Conservation (phyloP, 1,140 invertebrate genomes). For the Drosophila repleta region DNA sequence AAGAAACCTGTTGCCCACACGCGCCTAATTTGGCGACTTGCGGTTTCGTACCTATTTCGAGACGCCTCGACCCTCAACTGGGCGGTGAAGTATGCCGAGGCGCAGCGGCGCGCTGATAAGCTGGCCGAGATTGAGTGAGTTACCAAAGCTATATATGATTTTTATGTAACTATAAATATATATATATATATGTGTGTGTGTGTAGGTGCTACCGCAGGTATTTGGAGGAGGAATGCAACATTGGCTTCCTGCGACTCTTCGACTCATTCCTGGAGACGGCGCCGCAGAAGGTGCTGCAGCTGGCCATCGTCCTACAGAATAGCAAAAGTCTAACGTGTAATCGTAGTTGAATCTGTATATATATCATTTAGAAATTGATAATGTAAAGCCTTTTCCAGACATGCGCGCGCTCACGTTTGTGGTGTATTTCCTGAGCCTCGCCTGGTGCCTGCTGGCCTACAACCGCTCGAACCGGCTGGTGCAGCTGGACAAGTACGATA, state of each 20-base stretch:
- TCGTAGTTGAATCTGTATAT: not conserved
- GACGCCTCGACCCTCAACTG: constrained; percentile 49
- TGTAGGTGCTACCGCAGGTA: constrained; percentile 50
- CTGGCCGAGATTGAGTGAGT: constrained; percentile 49
- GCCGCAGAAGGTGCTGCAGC: constrained; percentile 64
- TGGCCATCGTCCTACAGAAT: constrained; percentile 50
- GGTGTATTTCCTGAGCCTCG: constrained; percentile 58
- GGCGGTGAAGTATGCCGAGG: constrained; percentile 37
- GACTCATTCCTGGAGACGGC: constrained; percentile 63
- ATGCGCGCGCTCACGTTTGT: constrained; percentile 43
- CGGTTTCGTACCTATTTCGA: constrained; percentile 60
- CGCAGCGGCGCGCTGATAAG: constrained; percentile 41
- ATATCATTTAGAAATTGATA: not conserved
- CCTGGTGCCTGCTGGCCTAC: constrained; percentile 62
- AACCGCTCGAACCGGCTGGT: constrained; percentile 60
- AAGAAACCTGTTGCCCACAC: constrained; percentile 31
- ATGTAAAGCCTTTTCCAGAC: constrained; percentile 40
- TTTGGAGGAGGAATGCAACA: constrained; percentile 61
- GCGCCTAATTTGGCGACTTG: constrained; percentile 35
- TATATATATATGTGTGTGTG: not conserved
- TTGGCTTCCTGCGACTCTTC: constrained; percentile 65
- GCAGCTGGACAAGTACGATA: constrained; percentile 65
- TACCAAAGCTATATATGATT: no score
- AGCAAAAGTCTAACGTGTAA: constrained; percentile 50
- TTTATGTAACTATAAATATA: not conserved